A percentile compares a stretch with the other conserved stretches of the same genome.
These are phyloP conservation scores for Crossoptilon crossoptilon DNA, from an alignment of 2,797 vertebrate genomes.

Conservation along the genomic window DNA sequence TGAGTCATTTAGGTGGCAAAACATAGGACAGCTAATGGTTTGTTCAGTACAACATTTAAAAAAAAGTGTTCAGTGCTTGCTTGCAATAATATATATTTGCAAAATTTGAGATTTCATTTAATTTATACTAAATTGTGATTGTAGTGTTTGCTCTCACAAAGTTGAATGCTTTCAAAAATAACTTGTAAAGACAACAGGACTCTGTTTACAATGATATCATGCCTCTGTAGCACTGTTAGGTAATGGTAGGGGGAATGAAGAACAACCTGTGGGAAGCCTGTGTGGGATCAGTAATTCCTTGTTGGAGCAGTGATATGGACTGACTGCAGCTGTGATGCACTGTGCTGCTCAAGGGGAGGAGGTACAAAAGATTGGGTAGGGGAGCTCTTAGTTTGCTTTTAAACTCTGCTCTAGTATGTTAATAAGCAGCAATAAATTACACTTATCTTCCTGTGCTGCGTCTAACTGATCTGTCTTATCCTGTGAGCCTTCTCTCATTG, in stretches of 20 bases:
- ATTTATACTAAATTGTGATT: neutral
- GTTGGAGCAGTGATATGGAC: neutral
- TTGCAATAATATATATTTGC: neutral
- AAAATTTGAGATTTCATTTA: neutral
- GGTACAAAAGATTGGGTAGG: neutral
- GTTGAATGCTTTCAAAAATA: neutral
- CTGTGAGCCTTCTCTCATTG: neutral
- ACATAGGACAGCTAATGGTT: neutral
- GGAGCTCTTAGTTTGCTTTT: neutral
- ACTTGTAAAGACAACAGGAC: neutral
- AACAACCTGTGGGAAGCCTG: neutral
- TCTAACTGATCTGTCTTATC: neutral
- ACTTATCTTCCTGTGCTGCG: neutral
- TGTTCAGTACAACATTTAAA: neutral
- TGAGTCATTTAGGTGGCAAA: neutral
- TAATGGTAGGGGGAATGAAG: neutral
- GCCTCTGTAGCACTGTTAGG: fast-evolving
- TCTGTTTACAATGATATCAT: neutral
- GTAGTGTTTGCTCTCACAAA: neutral
- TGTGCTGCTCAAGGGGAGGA: neutral
- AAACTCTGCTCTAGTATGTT: neutral
- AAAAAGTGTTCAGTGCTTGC: neutral
- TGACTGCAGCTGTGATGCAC: neutral
- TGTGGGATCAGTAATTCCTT: neutral
- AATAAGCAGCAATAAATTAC: neutral